Evolutionary conservation across 2,888 invertebrate species (phyloP).

Genomic region (Agrochola lychnidis): DNA sequence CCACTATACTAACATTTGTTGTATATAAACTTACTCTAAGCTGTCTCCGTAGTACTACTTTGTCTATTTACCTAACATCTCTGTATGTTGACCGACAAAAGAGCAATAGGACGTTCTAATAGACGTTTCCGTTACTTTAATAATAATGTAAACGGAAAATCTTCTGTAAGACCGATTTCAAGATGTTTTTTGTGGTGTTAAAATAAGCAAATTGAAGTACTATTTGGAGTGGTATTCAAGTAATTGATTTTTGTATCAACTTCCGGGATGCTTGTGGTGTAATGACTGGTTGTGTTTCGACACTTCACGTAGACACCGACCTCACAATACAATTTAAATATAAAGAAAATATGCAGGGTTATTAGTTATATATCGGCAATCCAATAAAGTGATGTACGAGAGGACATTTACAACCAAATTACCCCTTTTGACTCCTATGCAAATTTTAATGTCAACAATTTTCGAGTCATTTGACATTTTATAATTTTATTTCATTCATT

Average conservation of each 20-base stretch:
- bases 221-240: slow-evolving; percentile 44
- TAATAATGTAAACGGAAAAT: slow-evolving; percentile 62
- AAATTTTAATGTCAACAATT: too few relatives aligned
- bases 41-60: slow-evolving; percentile 26
- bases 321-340: background rate
- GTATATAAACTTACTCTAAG: slow-evolving; percentile 32
- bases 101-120: slow-evolving; percentile 60
- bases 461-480: too few relatives aligned
- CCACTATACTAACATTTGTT: background rate
- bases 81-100: slow-evolving; percentile 61
- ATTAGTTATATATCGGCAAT: too few relatives aligned
- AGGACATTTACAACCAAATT: too few relatives aligned
- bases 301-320: background rate
- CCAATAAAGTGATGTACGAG: too few relatives aligned
- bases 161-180: slow-evolving; percentile 43
- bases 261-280: slow-evolving; percentile 54
- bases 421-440: too few relatives aligned
- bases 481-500: too few relatives aligned
- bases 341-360: too few relatives aligned
- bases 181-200: slow-evolving; percentile 52
- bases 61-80: slow-evolving; percentile 50
- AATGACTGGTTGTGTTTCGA: slow-evolving; percentile 25
- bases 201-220: slow-evolving; percentile 59
- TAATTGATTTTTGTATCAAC: slow-evolving; percentile 53
- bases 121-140: slow-evolving; percentile 65